phyloP scores from a whole-genome alignment of 2,888 invertebrate species.

The Pristionchus arcanus region DNA sequence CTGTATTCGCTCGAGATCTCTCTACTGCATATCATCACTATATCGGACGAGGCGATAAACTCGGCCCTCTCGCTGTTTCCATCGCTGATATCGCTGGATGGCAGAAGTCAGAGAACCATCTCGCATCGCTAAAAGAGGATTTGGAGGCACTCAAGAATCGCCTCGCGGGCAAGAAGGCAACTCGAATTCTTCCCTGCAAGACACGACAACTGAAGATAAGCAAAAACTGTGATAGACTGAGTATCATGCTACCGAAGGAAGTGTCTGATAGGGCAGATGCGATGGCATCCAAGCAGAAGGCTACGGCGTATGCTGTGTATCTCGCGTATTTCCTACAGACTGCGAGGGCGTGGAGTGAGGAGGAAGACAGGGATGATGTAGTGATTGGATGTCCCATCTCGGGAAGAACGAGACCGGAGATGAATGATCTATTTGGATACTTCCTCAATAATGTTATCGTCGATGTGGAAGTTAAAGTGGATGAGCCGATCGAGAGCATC shows the following conservation, averaged over 20 bases:
- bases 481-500: background rate
- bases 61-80: background rate
- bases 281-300: background rate
- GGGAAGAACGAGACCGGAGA: conserved; percentile 66
- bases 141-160: background rate
- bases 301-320: conserved; percentile 12
- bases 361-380: conserved; percentile 56
- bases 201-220: background rate
- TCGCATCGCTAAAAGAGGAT: background rate
- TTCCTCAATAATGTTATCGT: conserved; percentile 72
- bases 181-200: background rate
- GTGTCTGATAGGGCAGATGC: background rate
- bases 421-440: conserved; percentile 71
- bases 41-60: background rate
- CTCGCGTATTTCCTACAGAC: conserved; percentile 22
- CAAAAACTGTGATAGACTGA: background rate
- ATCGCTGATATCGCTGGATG: conserved; percentile 46
- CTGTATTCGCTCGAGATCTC: conserved; percentile 67
- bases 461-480: conserved; percentile 29
- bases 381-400: conserved; percentile 70
- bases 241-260: conserved; percentile 23
- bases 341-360: conserved; percentile 52
- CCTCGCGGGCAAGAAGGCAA: conserved; percentile 16
- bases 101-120: background rate
- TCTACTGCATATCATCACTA: conserved; percentile 14